These are phyloP conservation scores for Cecropterus lyciades DNA, from an alignment of 1,140 invertebrate species.

Conservation along the genomic window DNA sequence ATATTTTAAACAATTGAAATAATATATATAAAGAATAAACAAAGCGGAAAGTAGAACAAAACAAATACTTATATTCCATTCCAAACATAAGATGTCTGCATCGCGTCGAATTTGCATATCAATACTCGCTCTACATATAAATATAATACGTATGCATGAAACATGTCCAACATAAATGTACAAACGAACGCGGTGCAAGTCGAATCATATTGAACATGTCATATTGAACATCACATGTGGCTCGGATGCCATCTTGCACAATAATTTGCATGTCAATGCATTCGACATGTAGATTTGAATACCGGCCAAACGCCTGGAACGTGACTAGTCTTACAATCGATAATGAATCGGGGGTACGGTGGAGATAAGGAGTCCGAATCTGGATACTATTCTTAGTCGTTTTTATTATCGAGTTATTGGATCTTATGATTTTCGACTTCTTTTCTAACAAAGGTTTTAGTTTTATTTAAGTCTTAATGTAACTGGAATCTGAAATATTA, in stretches of 20 bases:
- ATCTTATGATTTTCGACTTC: too few species aligned
- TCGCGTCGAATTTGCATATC: conserved; percentile 11
- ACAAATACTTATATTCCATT: neutral
- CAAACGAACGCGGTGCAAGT: neutral
- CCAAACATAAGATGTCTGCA: neutral
- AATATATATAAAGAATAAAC: too few species aligned
- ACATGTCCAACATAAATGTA: conserved; percentile 22
- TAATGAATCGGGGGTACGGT: conserved; percentile 25
- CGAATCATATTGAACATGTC: conserved; percentile 1
- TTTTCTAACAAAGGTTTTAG: too few species aligned
- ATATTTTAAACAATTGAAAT: too few species aligned
- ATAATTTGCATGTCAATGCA: conserved; percentile 40
- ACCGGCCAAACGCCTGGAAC: conserved; percentile 14
- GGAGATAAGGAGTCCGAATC: conserved; percentile 3
- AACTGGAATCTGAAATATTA: too few species aligned
- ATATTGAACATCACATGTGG: conserved; percentile 23
- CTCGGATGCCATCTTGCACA: conserved; percentile 30
- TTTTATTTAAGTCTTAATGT: too few species aligned
- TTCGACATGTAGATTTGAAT: conserved; percentile 35
- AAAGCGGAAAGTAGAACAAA: too few species aligned
- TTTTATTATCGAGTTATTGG: too few species aligned
- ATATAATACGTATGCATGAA: conserved; percentile 14
- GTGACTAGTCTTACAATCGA: conserved; percentile 11
- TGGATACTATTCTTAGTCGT: too few species aligned
- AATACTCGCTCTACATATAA: conserved; percentile 15